A percentile compares a stretch with the other conserved stretches of the same genome.
Conservation (phyloP, 2,797 vertebrate genomes). For the Tamandua tetradactyla region DNA sequence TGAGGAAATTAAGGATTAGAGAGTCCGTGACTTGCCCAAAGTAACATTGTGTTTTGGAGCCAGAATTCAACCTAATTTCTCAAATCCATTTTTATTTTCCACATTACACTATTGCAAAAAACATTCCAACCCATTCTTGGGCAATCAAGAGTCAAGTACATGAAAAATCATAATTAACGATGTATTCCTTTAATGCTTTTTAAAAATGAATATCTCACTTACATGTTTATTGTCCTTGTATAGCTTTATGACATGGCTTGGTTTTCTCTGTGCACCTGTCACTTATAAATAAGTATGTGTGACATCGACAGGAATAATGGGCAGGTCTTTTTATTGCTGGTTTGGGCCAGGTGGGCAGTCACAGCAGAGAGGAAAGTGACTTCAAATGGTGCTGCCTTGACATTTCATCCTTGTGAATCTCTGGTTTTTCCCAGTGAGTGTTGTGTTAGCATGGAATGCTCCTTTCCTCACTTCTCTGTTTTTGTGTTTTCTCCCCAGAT, state of each 20-base stretch:
- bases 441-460: background rate
- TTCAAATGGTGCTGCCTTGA: background rate
- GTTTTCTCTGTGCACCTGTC: background rate
- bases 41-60: background rate
- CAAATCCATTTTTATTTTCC: background rate
- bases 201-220: background rate
- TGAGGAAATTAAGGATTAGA: background rate
- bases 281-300: background rate
- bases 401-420: background rate
- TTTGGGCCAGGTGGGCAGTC: background rate
- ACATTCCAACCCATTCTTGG: background rate
- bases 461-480: constrained; percentile 72
- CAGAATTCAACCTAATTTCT: background rate
- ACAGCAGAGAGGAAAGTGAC: background rate
- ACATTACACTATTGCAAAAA: background rate
- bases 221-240: background rate
- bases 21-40: constrained; percentile 17
- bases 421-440: background rate
- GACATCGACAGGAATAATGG: background rate
- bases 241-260: too few species aligned
- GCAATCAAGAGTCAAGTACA: background rate
- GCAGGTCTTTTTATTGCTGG: background rate
- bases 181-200: background rate
- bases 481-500: constrained; percentile 90
- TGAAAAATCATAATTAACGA: background rate